phyloP scores from a whole-genome alignment of 2,113 vertebrate genomes.

The Telmatochromis sp. region DNA sequence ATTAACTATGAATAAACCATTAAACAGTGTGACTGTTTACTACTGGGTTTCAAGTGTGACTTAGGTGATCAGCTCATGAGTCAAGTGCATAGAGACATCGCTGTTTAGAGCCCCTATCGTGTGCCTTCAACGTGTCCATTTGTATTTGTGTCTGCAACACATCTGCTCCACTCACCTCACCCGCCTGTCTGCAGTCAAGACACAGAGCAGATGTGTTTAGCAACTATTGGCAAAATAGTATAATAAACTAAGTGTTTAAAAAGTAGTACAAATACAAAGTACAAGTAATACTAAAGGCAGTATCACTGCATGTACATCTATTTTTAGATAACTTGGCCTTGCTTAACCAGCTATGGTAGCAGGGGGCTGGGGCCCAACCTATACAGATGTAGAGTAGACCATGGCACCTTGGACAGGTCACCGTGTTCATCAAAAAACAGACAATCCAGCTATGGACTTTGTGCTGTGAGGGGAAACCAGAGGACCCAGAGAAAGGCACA shows the following conservation, averaged over 20 bases:
- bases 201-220: accelerated
- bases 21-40: neutral
- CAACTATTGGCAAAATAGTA: neutral
- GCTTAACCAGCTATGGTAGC: neutral
- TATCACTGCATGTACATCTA: neutral
- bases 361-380: accelerated
- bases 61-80: neutral
- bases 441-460: neutral
- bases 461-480: neutral
- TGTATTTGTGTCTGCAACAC: neutral
- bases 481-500: neutral
- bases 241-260: neutral
- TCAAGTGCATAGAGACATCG: accelerated
- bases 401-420: neutral
- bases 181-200: neutral
- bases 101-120: accelerated
- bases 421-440: accelerated
- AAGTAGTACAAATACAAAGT: neutral
- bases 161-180: neutral
- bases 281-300: neutral
- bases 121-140: neutral
- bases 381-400: neutral
- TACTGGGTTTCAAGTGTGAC: neutral
- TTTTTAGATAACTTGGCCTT: accelerated
- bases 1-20: accelerated